Evolutionary conservation across 1,140 invertebrate genomes (phyloP).

Genomic region (Lucilia cuprina): DNA sequence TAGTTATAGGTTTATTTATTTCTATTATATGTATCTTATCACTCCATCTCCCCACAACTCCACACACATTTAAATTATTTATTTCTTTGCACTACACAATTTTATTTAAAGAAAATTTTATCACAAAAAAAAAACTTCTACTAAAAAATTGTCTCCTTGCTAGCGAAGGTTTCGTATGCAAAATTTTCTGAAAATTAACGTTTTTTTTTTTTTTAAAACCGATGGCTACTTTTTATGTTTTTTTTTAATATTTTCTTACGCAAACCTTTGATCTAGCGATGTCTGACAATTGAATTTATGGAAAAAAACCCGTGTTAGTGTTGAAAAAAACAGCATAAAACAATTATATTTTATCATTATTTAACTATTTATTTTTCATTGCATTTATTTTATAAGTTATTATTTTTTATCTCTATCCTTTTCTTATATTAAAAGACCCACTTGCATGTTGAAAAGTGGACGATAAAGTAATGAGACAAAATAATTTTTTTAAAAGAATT

Average conservation of each 20-base stretch:
- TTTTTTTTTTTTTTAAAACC: not conserved
- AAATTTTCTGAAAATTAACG: not conserved
- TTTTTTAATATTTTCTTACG: not conserved
- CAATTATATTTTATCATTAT: not conserved
- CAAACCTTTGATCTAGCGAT: constrained; percentile 26
- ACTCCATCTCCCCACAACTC: not conserved
- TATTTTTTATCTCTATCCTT: not conserved
- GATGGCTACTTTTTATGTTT: not conserved
- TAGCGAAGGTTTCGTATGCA: constrained; percentile 49
- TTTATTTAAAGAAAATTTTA: not conserved
- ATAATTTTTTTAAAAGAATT: too few species aligned
- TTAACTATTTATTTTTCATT: not conserved
- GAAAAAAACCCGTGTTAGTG: constrained; percentile 14
- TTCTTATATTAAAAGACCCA: not conserved
- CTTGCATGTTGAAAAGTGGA: not conserved
- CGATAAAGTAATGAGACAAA: too few species aligned
- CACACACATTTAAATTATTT: not conserved
- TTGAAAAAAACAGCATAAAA: not conserved
- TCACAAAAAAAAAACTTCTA: not conserved
- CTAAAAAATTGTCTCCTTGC: constrained; percentile 59
- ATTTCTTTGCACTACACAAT: constrained; percentile 15
- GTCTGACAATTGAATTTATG: constrained; percentile 21
- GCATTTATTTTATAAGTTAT: not conserved
- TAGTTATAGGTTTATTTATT: constrained; percentile 36
- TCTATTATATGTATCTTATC: too few species aligned